These are phyloP conservation scores for Caradrina clavipalpis DNA, from an alignment of 2,888 invertebrate genomes.

Conservation along the genomic window DNA sequence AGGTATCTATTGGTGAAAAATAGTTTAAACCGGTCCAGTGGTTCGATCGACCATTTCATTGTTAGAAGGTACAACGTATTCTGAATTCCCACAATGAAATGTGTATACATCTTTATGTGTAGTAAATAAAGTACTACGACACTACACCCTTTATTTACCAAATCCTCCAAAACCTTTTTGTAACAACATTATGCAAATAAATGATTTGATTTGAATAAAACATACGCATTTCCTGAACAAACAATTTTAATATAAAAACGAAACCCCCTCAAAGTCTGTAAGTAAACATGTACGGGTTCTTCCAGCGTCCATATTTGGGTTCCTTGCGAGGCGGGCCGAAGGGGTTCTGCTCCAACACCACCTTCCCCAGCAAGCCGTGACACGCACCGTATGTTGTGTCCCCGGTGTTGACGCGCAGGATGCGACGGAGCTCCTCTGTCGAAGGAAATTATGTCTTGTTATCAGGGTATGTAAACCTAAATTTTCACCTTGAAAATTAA, in stretches of 20 bases:
- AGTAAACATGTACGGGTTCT: slow-evolving; percentile 80
- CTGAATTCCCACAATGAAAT: too few species aligned
- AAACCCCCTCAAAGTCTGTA: slow-evolving; percentile 69
- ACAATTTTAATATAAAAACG: slow-evolving; percentile 13
- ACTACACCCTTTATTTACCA: too few species aligned
- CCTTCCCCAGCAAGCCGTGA: slow-evolving; percentile 82
- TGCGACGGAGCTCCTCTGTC: slow-evolving; percentile 82
- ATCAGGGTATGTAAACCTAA: not conserved
- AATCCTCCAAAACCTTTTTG: too few species aligned
- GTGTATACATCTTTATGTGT: too few species aligned
- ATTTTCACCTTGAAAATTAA: too few species aligned
- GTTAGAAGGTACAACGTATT: too few species aligned
- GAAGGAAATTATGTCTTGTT: slow-evolving; percentile 1
- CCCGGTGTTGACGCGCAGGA: slow-evolving; percentile 85
- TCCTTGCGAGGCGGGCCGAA: slow-evolving; percentile 85
- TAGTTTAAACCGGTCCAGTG: too few species aligned
- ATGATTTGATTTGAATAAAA: too few species aligned
- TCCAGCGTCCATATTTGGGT: slow-evolving; percentile 84
- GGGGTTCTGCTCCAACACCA: slow-evolving; percentile 83
- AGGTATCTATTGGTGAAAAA: too few species aligned
- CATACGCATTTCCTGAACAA: not conserved
- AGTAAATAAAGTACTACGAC: too few species aligned
- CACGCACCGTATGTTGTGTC: slow-evolving; percentile 80
- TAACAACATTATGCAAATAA: too few species aligned
- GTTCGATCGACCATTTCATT: too few species aligned